These are phyloP conservation scores for Erythrolamprus reginae DNA, from an alignment of 2,113 vertebrate genomes.

Conservation along the genomic window DNA sequence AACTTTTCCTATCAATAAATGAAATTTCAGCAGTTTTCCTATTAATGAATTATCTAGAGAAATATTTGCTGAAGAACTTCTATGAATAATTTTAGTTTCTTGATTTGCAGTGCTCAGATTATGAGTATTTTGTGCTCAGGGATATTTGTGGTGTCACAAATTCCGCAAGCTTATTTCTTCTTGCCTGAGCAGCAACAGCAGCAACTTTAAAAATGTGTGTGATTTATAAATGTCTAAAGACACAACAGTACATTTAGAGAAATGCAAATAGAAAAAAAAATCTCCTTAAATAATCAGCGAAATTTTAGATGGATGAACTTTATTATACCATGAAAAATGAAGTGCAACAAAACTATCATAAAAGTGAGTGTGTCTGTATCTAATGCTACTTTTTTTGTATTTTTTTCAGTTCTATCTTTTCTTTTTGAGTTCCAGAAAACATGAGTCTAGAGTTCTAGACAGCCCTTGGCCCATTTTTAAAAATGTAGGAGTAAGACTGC, in stretches of 20 bases:
- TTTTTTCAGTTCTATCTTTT: neutral
- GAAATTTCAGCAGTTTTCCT: neutral
- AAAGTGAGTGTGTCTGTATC: neutral
- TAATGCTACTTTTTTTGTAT: neutral
- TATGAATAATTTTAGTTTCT: neutral
- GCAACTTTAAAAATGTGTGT: constrained; percentile 10
- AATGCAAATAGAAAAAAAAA: constrained; percentile 5
- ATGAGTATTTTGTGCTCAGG: neutral
- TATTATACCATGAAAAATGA: neutral
- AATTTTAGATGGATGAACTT: neutral
- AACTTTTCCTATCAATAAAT: constrained; percentile 9
- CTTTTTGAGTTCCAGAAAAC: neutral
- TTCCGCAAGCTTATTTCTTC: constrained; percentile 3
- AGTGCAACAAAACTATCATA: neutral
- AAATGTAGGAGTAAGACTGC: neutral
- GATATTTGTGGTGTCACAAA: constrained; percentile 14
- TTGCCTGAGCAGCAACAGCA: neutral
- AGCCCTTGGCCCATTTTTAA: neutral
- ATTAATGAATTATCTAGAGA: constrained; percentile 17
- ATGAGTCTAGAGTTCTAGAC: neutral
- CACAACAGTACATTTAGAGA: neutral
- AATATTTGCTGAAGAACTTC: constrained; percentile 22
- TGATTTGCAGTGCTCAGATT: constrained; percentile 4
- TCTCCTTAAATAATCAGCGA: neutral
- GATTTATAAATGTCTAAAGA: constrained; percentile 5